These are phyloP conservation scores for Sander lucioperca DNA, from an alignment of 2,113 vertebrate genomes.

Conservation along the genomic window DNA sequence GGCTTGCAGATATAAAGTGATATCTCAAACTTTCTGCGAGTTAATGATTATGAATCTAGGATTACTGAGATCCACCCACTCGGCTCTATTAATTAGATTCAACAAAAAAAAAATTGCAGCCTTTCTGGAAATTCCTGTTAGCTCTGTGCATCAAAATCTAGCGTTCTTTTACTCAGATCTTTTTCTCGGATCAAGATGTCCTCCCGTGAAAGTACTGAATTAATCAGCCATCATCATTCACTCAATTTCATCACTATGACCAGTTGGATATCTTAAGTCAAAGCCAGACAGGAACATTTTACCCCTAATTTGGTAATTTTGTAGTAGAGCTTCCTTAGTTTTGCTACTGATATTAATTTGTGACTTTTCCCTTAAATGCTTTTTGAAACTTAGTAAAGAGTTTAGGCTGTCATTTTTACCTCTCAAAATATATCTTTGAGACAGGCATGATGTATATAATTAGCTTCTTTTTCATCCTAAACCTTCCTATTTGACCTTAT, in stretches of 20 bases:
- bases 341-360: slow-evolving; percentile 3
- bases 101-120: neutral
- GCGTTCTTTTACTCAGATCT: neutral
- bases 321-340: neutral
- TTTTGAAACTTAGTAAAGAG: no score
- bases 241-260: slow-evolving; percentile 19
- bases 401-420: no score
- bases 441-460: no score
- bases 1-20: slow-evolving; percentile 15
- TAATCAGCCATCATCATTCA: no score
- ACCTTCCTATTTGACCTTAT: no score
- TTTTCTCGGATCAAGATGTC: slow-evolving; percentile 2
- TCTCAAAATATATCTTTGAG: no score
- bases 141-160: neutral
- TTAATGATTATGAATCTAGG: slow-evolving; percentile 36
- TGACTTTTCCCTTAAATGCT: neutral
- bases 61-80: slow-evolving; percentile 38
- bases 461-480: no score
- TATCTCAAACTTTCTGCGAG: slow-evolving; percentile 7
- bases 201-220: neutral
- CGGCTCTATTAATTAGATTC: slow-evolving; percentile 22
- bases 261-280: slow-evolving; percentile 15
- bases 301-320: slow-evolving; percentile 13
- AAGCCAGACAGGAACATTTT: neutral
- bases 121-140: neutral